Evolutionary conservation across 2,797 vertebrate species (phyloP).

Genomic region (Prionace glauca): DNA sequence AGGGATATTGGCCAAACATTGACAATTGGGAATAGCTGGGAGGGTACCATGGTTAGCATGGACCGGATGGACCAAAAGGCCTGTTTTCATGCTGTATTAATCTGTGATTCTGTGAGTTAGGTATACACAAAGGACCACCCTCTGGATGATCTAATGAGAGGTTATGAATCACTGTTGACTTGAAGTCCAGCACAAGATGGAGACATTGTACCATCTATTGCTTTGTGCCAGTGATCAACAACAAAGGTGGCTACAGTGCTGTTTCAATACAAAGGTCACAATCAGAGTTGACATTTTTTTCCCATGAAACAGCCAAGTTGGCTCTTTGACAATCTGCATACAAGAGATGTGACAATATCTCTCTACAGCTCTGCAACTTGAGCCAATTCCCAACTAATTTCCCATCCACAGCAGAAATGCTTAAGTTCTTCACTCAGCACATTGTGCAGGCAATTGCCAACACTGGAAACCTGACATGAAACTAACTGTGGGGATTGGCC

Average conservation of each 20-base stretch:
- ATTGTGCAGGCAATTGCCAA: background rate
- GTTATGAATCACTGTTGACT: background rate
- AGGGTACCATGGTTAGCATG: too few relatives aligned
- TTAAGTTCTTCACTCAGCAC: background rate
- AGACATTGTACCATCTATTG: background rate
- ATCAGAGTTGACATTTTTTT: background rate
- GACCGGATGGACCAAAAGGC: too few relatives aligned
- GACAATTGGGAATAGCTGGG: too few relatives aligned
- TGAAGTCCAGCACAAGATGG: background rate
- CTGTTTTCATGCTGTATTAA: too few relatives aligned
- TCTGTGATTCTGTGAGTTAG: background rate
- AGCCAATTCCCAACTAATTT: background rate
- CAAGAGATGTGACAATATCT: background rate
- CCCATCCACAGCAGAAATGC: background rate
- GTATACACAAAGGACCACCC: background rate
- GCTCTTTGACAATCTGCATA: background rate
- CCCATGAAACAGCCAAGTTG: background rate
- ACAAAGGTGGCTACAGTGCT: background rate
- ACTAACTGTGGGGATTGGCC: background rate
- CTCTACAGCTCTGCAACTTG: background rate
- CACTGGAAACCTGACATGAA: background rate
- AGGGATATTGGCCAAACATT: too few relatives aligned
- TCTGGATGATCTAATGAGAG: background rate
- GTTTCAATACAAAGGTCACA: background rate
- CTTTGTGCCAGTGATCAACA: background rate